Evolutionary conservation across 2,113 vertebrate genomes (phyloP), one percentile per base, ranked within the genome.

Genomic region (Antechinus stuartii): DNA sequence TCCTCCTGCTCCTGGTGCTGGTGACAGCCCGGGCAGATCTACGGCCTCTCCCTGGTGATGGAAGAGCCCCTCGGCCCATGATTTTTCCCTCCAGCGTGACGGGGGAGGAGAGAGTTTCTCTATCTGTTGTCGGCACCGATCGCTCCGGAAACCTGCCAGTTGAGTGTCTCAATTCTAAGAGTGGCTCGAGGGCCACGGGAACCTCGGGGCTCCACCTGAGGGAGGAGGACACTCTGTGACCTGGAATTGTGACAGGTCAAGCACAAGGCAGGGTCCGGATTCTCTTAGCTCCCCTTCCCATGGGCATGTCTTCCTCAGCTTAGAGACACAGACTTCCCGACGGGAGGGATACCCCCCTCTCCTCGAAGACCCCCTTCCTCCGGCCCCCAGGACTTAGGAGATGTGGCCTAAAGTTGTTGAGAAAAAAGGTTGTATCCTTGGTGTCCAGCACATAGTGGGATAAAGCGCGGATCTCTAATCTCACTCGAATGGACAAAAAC

Each of bases 11-110:
- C 11, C 47, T 54, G 11, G 0, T 57, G 92, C 50, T 42, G 94
- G 76, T 90, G 96, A 76, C 93, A 30, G 90, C 0, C 25, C 46
- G 54, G 90, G 27, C 50, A 90, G 94, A 93, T 47, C 54, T 5
- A 92, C 30, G 8, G 54, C 61, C 0, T n/a, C 30, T 55, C 53
- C 8, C 61, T 26, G 4, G 0, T 90, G 92, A 91, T 93, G 10
- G 11, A 94, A 52, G 47, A 53, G 84, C 84, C 46, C 84, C 0
- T 6, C 1, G 1, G 30, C 2, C 50, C 52, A 0, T 0, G 0
- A 1, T 54, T 90, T 56, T 61, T 92, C 92, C 56, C 89, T n/a
- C 0, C 0, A 93, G 42, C 55, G 96, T 84, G 46, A 1, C 54
- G 0, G 4, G 0, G 27, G 19, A 47, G 25, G 14, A n/a, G 92